Conservation (phyloP, 2,113 vertebrate genomes). For the Cettia cetti region DNA sequence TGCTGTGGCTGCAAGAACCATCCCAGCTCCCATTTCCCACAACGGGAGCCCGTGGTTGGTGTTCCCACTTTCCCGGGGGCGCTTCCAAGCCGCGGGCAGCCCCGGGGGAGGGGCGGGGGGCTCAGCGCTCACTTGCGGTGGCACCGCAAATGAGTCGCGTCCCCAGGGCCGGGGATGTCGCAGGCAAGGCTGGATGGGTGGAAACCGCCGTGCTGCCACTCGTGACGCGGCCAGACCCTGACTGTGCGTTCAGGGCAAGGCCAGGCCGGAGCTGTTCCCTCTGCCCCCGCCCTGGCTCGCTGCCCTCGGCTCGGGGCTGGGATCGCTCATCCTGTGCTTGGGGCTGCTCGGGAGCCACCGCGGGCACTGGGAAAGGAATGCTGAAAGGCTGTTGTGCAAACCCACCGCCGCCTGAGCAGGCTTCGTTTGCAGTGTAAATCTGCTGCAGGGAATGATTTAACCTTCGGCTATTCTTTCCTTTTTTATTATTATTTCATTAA, state of each 20-base stretch:
- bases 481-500: conserved; percentile 73
- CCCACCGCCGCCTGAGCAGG: conserved; percentile 15
- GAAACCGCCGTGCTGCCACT: background rate
- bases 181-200: background rate
- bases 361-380: conserved; percentile 9
- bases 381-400: conserved; percentile 34
- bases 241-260: background rate
- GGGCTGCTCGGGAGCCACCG: background rate
- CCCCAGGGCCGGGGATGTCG: background rate
- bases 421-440: conserved; percentile 58
- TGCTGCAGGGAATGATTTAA: conserved; percentile 72
- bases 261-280: background rate
- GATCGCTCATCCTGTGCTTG: background rate
- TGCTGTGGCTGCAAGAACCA: background rate
- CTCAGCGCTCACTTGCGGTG: background rate
- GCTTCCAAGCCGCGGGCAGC: background rate
- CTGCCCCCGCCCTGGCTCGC: background rate
- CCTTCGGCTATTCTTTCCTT: conserved; percentile 58
- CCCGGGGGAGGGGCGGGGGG: background rate
- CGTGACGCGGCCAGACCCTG: background rate
- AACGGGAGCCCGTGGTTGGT: background rate
- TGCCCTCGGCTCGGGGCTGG: background rate
- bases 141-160: background rate
- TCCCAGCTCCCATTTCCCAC: background rate
- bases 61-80: background rate